These are phyloP conservation scores for Plutomurus gul DNA, from an alignment of 1,140 invertebrate species.

Conservation along the genomic window DNA sequence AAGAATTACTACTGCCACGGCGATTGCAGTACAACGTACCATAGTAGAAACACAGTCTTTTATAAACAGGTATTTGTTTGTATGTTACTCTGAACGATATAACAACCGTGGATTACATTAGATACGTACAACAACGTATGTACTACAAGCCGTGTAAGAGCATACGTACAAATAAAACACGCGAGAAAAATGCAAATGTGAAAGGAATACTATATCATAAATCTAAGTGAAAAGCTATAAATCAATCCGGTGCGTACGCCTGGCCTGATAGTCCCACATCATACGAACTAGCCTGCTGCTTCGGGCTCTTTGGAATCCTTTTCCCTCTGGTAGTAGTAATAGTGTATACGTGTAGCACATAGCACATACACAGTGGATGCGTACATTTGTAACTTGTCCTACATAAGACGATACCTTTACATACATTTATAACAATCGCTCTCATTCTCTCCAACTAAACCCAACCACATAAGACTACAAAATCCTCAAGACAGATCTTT, in stretches of 20 bases:
- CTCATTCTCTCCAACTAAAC: slow-evolving; percentile 2
- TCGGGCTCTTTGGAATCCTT: slow-evolving; percentile 32
- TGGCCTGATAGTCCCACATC: slow-evolving; percentile 38
- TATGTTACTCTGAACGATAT: not conserved
- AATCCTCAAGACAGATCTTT: slow-evolving; percentile 7
- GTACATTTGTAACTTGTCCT: slow-evolving; percentile 12
- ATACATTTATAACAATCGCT: not conserved
- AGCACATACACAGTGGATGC: not conserved
- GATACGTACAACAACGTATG: not conserved
- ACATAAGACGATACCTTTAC: not conserved
- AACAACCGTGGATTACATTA: not conserved
- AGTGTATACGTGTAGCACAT: too few species aligned
- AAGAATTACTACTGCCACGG: too few species aligned
- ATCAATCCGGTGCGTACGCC: slow-evolving; percentile 48
- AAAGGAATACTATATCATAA: slow-evolving; percentile 48
- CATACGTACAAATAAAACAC: slow-evolving; percentile 24
- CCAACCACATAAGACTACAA: not conserved
- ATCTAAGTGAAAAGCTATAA: slow-evolving; percentile 46
- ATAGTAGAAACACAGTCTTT: too few species aligned
- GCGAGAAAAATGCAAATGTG: slow-evolving; percentile 51
- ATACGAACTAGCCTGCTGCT: slow-evolving; percentile 21
- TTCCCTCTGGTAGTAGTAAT: not conserved
- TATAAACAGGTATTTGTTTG: too few species aligned
- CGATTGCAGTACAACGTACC: too few species aligned
- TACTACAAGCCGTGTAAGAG: too few species aligned